phyloP scores from a whole-genome alignment of 2,113 vertebrate genomes.

The Sylvia atricapilla region DNA sequence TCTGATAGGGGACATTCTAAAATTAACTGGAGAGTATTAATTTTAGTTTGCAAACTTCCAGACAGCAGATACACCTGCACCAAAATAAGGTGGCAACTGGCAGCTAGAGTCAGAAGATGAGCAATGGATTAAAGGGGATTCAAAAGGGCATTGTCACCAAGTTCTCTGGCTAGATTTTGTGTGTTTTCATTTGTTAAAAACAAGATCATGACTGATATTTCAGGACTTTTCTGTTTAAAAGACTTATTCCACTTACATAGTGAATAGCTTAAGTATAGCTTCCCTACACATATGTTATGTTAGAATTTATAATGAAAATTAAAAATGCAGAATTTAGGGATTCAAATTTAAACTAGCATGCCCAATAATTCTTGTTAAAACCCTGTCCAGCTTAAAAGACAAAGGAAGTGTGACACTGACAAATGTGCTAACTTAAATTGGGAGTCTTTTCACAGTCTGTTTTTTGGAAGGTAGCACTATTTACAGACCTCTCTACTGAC shows the following conservation, averaged over 20 bases:
- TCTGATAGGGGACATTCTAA: not conserved
- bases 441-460: not conserved
- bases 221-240: not conserved
- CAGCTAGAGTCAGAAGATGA: not conserved
- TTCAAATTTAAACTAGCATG: not conserved
- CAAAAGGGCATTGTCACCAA: not conserved
- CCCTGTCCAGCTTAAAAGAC: not conserved
- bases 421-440: accelerated
- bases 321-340: not conserved
- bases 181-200: not conserved
- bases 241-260: not conserved
- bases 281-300: accelerated
- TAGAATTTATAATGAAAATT: not conserved
- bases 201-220: not conserved
- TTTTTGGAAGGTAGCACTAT: not conserved
- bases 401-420: not conserved
- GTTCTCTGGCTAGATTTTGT: not conserved
- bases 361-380: not conserved
- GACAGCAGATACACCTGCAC: not conserved
- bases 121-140: not conserved
- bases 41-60: not conserved
- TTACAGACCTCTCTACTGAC: not conserved
- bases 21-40: not conserved
- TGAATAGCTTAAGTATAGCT: not conserved
- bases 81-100: not conserved